Evolutionary conservation across 64 coral and sea anemone species (phyloP).

Genomic region (Porites australiensis): DNA sequence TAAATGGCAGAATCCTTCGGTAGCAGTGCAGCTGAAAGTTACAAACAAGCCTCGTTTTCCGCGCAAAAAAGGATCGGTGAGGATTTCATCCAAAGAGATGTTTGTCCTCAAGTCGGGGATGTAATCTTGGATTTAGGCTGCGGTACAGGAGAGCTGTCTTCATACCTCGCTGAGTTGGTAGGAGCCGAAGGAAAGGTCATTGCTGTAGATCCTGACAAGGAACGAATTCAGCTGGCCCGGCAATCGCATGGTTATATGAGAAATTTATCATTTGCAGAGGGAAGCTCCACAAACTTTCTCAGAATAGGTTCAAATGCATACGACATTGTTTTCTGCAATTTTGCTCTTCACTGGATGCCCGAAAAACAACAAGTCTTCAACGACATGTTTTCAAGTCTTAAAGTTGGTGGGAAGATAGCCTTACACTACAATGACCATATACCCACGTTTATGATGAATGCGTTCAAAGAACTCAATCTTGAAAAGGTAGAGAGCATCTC

Average conservation of each 20-base stretch:
- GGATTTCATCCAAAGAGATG: neutral
- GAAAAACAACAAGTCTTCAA: constrained; percentile 4
- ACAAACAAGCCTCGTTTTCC: neutral
- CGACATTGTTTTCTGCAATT: constrained; percentile 38
- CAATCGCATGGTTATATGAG: neutral
- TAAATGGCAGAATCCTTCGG: neutral
- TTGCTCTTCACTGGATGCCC: constrained; percentile 41
- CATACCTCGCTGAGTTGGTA: neutral
- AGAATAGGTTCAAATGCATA: neutral
- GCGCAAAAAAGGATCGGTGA: neutral
- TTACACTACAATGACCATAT: neutral
- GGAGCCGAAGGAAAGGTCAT: neutral
- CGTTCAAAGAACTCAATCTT: neutral
- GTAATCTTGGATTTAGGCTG: constrained; percentile 36
- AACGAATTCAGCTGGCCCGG: neutral
- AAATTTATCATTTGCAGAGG: constrained; percentile 30
- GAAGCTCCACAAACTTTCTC: neutral
- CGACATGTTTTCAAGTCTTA: constrained; percentile 15
- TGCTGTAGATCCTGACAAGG: neutral
- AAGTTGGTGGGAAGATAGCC: neutral
- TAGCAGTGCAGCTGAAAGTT: neutral
- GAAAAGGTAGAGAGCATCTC: neutral
- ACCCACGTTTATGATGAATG: neutral
- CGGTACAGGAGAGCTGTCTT: constrained; percentile 15
- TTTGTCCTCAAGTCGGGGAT: neutral